These are phyloP conservation scores for Steinernema hermaphroditum DNA, from an alignment of 2,888 invertebrate species.

Conservation along the genomic window DNA sequence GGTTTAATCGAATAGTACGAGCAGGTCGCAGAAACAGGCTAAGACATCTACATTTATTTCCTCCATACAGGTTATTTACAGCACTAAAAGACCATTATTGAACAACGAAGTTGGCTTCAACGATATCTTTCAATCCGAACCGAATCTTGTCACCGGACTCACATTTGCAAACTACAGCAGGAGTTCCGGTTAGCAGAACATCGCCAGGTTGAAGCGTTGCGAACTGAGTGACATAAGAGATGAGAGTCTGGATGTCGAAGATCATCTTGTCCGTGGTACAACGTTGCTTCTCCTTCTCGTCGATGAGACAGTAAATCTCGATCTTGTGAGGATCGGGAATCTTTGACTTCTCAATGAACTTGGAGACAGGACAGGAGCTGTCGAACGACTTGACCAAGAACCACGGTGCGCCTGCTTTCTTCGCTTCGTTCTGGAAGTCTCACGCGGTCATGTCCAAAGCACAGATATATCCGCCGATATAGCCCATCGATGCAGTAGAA, in stretches of 20 bases:
- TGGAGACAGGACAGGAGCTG: constrained; percentile 77
- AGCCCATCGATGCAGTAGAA: constrained; percentile 36
- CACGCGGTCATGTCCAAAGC: constrained; percentile 78
- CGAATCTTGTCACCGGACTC: constrained; percentile 58
- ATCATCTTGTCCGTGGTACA: constrained; percentile 75
- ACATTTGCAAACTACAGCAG: constrained; percentile 54
- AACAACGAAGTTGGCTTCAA: constrained; percentile 46
- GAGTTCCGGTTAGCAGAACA: constrained; percentile 75
- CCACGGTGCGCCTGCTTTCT: constrained; percentile 76
- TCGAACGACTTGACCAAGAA: constrained; percentile 79
- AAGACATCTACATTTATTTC: too few species aligned
- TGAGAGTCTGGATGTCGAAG: constrained; percentile 74
- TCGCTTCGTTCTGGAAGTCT: constrained; percentile 69
- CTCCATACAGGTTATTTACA: too few species aligned
- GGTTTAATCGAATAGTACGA: too few species aligned
- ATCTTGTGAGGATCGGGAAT: constrained; percentile 73
- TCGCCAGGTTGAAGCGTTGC: constrained; percentile 78
- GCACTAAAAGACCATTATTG: too few species aligned
- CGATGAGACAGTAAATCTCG: constrained; percentile 72
- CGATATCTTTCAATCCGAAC: constrained; percentile 54
- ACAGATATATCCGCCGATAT: constrained; percentile 60
- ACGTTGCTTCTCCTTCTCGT: constrained; percentile 58
- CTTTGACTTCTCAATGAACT: constrained; percentile 71
- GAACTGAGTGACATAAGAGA: constrained; percentile 74
- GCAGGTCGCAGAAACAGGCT: too few species aligned